These are phyloP conservation scores for Periphyllus acericola DNA, from an alignment of 2,888 invertebrate species.

Conservation along the genomic window DNA sequence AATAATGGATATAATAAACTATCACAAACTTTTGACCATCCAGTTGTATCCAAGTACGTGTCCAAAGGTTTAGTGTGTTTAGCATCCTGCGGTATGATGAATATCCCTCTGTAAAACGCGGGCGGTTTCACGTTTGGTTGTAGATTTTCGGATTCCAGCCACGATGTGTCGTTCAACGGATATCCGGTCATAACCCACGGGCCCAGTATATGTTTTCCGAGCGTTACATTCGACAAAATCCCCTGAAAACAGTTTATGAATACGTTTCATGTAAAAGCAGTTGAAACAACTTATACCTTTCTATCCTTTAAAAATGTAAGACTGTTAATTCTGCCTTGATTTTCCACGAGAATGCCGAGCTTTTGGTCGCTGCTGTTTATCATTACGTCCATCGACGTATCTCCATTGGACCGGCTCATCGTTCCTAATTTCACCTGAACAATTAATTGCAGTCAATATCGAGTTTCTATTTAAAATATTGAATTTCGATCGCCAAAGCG, in stretches of 20 bases:
- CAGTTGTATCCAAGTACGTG: slow-evolving; percentile 65
- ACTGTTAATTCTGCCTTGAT: slow-evolving; percentile 84
- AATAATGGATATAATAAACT: too few species aligned
- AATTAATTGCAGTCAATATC: background rate
- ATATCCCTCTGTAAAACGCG: slow-evolving; percentile 63
- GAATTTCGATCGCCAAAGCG: too few species aligned
- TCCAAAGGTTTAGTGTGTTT: slow-evolving; percentile 63
- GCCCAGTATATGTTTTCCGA: slow-evolving; percentile 70
- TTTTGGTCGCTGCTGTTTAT: slow-evolving; percentile 63
- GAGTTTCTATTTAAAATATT: background rate
- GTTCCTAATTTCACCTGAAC: slow-evolving; percentile 29
- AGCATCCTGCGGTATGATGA: slow-evolving; percentile 59
- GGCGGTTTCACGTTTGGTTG: slow-evolving; percentile 54
- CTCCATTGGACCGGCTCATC: slow-evolving; percentile 1
- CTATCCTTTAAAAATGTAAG: slow-evolving; percentile 69
- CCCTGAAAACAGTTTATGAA: slow-evolving; percentile 69
- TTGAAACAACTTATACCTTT: slow-evolving; percentile 67
- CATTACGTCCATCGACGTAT: slow-evolving; percentile 30
- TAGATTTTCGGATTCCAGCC: slow-evolving; percentile 24
- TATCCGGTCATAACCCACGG: slow-evolving; percentile 77
- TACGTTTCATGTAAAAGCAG: background rate
- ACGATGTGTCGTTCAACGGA: slow-evolving; percentile 66
- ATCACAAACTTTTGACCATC: slow-evolving; percentile 65
- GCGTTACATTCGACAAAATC: slow-evolving; percentile 71
- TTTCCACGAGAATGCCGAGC: slow-evolving; percentile 74